Evolutionary conservation across 2,888 invertebrate genomes (phyloP).

Genomic region (Dioctria rufipes): DNA sequence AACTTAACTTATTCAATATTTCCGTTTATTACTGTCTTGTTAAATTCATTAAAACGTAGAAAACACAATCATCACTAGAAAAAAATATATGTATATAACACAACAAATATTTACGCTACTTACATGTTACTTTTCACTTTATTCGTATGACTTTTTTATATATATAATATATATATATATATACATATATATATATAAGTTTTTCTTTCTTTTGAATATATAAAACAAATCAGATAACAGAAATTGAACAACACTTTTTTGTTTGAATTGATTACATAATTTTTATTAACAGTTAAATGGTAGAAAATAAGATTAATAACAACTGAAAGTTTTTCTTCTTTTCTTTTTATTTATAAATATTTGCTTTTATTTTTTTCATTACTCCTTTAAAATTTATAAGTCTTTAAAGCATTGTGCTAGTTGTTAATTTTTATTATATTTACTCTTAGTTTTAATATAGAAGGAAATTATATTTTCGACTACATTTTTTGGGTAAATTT

Average conservation of each 20-base stretch:
- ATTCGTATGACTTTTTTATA: constrained; percentile 20
- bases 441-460: constrained; percentile 6
- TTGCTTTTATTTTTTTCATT: constrained; percentile 20
- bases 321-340: constrained; percentile 8
- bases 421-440: constrained; percentile 1
- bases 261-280: constrained; percentile 43
- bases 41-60: constrained; percentile 9
- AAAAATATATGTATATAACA: constrained; percentile 21
- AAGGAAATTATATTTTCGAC: constrained; percentile 34
- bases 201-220: not conserved
- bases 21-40: constrained; percentile 10
- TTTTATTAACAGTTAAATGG: constrained; percentile 43
- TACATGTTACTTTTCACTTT: constrained; percentile 31
- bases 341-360: constrained; percentile 19
- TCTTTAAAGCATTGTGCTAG: constrained; percentile 53
- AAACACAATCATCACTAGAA: constrained; percentile 26
- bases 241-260: constrained; percentile 40
- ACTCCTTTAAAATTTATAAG: constrained; percentile 42
- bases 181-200: no score
- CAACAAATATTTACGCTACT: constrained; percentile 26
- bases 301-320: constrained; percentile 38
- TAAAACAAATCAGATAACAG: constrained; percentile 10
- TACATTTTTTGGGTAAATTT: constrained; percentile 27
- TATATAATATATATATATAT: not conserved
- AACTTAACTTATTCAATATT: constrained; percentile 12